phyloP scores from a whole-genome alignment of 2,797 vertebrate genomes.

The Myripristis jacobus region DNA sequence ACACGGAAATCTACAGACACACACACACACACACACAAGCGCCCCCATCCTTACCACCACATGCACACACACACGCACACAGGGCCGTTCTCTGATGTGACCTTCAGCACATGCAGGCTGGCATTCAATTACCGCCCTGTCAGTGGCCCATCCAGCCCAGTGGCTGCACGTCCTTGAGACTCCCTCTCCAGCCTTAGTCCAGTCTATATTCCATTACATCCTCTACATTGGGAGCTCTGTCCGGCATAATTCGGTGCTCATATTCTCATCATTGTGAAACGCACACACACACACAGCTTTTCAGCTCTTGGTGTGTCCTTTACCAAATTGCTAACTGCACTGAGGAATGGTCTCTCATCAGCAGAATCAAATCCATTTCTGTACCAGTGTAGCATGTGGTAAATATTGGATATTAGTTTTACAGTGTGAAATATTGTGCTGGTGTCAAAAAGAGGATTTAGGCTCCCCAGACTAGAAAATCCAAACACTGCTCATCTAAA shows the following conservation, averaged over 20 bases:
- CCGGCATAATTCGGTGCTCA: conserved; percentile 48
- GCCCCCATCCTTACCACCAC: neutral
- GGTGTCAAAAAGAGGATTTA: conserved; percentile 34
- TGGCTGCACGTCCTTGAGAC: conserved; percentile 78
- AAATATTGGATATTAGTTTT: conserved; percentile 56
- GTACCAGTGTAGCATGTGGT: conserved; percentile 1
- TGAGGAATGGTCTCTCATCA: conserved; percentile 29
- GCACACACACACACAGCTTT: conserved; percentile 13
- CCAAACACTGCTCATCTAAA: conserved; percentile 29
- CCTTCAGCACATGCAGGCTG: conserved; percentile 80
- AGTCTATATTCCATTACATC: conserved; percentile 77
- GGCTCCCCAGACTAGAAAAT: conserved; percentile 13
- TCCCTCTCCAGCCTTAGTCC: conserved; percentile 72
- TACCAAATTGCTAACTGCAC: conserved; percentile 36
- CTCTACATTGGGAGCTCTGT: conserved; percentile 64
- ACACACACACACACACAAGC: conserved; percentile 16
- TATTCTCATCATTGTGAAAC: conserved; percentile 39
- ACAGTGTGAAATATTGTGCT: conserved; percentile 33
- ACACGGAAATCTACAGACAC: conserved; percentile 5
- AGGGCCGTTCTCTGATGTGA: conserved; percentile 74
- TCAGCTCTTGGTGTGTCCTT: conserved; percentile 34
- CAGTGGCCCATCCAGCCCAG: conserved; percentile 78
- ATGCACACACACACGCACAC: conserved; percentile 41
- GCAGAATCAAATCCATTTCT: conserved; percentile 33
- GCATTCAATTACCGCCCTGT: conserved; percentile 84